Base-by-base conservation (phyloP, 1,140 invertebrate genomes). In the Pectinophora gossypiella region DNA sequence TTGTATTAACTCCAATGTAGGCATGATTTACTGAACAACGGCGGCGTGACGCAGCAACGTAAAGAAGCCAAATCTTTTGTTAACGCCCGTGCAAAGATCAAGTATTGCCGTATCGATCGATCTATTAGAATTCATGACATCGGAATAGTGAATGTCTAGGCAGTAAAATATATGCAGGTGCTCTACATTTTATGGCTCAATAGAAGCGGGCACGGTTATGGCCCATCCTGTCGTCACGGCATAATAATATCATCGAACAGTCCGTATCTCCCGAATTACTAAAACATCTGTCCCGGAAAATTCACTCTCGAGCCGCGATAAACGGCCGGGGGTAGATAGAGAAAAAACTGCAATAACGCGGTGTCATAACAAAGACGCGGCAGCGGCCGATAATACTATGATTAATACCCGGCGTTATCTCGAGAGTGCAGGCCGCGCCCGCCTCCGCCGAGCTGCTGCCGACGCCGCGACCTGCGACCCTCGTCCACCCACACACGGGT, bases 251-350 rank as follows among this genome's bases (percentile, higher is more conserved):
- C 62, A 75, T 68, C 70, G 66, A 81, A 80, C 73, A 79, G 73
- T 76, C 38, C 66, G 54, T 76, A 67, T 69, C 50, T 59, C 52
- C 61, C 55, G 72, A 72, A 78, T 80, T 78, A 78, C 82, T 79
- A 76, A 78, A 84, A 85, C 82, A 85, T 83, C 79, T 85, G 82
- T 81, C 78, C 72, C 82, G 79, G 82, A 85, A 85, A 85, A 85
- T 85, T 85, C 76, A 80, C 82, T 82, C 79, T 83, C 70, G 54
- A 76, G 56, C 48, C 70, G 74, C 69, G 72, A 73, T 78, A 76
- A 80, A 76, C 76, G 70, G 70, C 68, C 56, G 73, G 77, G 79
- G 77, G 76, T 74, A 85, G 76, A 81, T 79, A 75, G 69, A 77
- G 76, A 83, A 84, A 83, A 84, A 81, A 84, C 72, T 84, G 83